Evolutionary conservation across 2,888 invertebrate genomes (phyloP), one percentile per base, ranked within the genome.

Genomic region (Baronia brevicornis): DNA sequence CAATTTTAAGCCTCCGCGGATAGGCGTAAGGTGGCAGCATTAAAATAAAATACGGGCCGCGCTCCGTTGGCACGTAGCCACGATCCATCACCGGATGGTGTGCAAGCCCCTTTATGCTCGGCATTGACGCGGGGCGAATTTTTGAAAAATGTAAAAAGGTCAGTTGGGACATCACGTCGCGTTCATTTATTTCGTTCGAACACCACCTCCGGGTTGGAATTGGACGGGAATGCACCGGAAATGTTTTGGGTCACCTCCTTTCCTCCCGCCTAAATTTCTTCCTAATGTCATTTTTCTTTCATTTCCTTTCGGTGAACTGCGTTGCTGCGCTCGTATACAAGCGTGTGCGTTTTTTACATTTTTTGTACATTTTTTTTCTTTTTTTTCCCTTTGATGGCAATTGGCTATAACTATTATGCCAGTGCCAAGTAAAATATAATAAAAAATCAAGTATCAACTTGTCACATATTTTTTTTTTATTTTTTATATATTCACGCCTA

Each of bases 131-230:
- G 62, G 46, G 52, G 64, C 64, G 75, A 75, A 75, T 78, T 82
- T 82, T 80, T 79, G 74, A 84, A 82, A 84, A 82, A 82, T 84
- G 79, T 74, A 72, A 79, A 84, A 78, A 78, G 75, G 72, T 72
- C 80, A 68, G 59, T 56, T 44, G 57, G 60, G 63, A 54, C 67
- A 57, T 63, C 82, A 78, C 82, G 82, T 77, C 60, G 46, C 47
- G 50, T 62, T 65, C 80, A 78, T 82, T 79, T 74, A 77, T 82
- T 68, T 60, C 63, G 54, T 67, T 67, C 71, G 67, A 64, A 61
- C 71, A 53, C 58, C 56, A 60, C 61, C 55, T 52, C 43, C 54
- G 49, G 57, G 57, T 54, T 48, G 50, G 44, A 35, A 32, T 36
- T 31, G 22, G 22, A 8, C 28, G 15, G n/a, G n/a, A n/a, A 8